Conservation (phyloP, 2,888 invertebrate species). For the Calameuta filiformis region DNA sequence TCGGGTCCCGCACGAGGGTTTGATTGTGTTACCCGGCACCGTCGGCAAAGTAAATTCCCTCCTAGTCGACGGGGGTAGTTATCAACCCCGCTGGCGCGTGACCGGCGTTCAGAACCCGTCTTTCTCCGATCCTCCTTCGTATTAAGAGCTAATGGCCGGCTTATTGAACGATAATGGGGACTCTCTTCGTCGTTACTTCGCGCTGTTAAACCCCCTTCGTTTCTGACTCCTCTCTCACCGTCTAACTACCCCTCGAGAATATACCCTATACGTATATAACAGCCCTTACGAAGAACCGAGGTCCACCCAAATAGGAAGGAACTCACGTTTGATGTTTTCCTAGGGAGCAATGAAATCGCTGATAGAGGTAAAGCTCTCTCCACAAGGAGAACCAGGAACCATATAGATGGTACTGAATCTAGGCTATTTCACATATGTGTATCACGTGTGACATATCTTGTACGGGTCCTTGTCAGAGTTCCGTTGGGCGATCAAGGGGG, state of each 20-base stretch:
- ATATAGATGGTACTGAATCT: no score
- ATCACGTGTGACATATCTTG: no score
- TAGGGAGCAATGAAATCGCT: no score
- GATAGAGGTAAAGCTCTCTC: no score
- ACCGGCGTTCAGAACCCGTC: slow-evolving; percentile 5
- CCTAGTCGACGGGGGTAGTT: slow-evolving; percentile 1
- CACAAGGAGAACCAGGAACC: no score
- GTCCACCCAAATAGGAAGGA: no score
- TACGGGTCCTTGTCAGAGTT: no score
- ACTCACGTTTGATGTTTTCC: no score
- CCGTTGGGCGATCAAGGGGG: no score
- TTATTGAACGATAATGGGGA: slow-evolving; percentile 19
- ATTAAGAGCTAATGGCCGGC: slow-evolving; percentile 19
- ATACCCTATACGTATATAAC: no score
- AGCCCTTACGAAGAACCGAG: no score
- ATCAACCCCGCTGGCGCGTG: slow-evolving; percentile 7
- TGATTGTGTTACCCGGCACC: slow-evolving; percentile 1
- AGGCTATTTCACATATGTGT: no score
- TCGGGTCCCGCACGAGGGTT: not conserved
- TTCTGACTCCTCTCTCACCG: not conserved
- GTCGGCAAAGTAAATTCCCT: slow-evolving; percentile 5
- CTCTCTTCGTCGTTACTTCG: slow-evolving; percentile 4
- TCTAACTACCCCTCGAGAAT: not conserved
- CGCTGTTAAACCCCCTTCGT: slow-evolving; percentile 1
- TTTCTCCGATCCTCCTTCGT: not conserved